Percentiles rank a stretch among this genome's conserved stretches.
phyloP scores from a whole-genome alignment of 1,140 invertebrate genomes.

The Sminthurides bifidus region DNA sequence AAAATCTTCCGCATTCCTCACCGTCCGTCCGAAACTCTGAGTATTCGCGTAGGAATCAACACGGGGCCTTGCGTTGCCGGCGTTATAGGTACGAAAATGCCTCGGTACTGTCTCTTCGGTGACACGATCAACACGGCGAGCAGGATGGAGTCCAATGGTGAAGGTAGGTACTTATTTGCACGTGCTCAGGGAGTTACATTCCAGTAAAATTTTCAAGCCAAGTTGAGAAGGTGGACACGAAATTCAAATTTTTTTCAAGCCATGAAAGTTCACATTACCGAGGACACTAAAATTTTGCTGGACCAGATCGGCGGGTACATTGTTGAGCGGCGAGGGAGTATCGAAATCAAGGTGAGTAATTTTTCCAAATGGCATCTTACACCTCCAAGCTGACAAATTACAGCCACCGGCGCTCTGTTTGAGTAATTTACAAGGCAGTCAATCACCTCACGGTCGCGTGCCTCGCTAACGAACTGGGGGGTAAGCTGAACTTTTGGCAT shows the following conservation, averaged over 20 bases:
- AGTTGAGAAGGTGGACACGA: no score
- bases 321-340: constrained; percentile 37
- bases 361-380: neutral
- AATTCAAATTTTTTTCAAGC: constrained; percentile 33
- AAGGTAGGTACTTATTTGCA: constrained; percentile 35
- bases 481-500: neutral
- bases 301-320: constrained; percentile 41
- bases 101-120: constrained; percentile 54
- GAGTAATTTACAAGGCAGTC: neutral
- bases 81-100: constrained; percentile 49
- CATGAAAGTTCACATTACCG: constrained; percentile 43
- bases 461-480: neutral
- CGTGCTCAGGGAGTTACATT: neutral
- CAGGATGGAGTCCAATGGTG: constrained; percentile 44
- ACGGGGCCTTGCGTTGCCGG: constrained; percentile 49
- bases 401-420: neutral
- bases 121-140: constrained; percentile 46
- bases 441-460: neutral
- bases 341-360: constrained; percentile 39
- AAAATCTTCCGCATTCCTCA: constrained; percentile 46
- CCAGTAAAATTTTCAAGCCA: constrained; percentile 2
- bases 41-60: constrained; percentile 49
- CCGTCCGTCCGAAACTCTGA: constrained; percentile 42
- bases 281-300: constrained; percentile 38
- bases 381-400: no score